phyloP scores from a whole-genome alignment of 2,113 vertebrate genomes.

The Astur gentilis region DNA sequence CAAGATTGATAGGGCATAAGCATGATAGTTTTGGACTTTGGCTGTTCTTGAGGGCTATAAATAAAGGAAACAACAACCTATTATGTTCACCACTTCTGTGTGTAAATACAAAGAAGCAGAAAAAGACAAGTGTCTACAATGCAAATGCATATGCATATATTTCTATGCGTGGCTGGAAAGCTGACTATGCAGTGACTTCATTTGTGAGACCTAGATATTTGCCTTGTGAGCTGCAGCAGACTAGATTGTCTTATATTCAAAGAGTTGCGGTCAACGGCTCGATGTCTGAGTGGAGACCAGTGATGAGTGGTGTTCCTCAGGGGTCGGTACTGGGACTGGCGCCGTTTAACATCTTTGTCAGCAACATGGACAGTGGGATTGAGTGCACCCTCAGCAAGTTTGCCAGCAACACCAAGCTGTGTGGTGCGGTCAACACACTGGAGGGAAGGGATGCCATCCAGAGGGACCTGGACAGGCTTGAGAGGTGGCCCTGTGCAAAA shows the following conservation, averaged over 20 bases:
- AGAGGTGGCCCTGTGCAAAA: too few species aligned
- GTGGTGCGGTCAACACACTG: too few species aligned
- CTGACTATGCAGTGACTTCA: background rate
- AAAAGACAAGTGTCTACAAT: background rate
- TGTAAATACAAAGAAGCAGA: background rate
- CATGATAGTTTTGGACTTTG: background rate
- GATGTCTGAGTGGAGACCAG: too few species aligned
- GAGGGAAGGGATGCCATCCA: too few species aligned
- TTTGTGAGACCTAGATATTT: background rate
- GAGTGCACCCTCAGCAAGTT: too few species aligned
- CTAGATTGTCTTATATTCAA: background rate
- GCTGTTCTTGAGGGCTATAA: constrained; percentile 3
- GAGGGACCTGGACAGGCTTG: too few species aligned
- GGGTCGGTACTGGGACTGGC: too few species aligned
- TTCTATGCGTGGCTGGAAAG: background rate
- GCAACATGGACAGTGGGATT: too few species aligned
- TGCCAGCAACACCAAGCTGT: too few species aligned
- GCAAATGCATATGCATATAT: background rate
- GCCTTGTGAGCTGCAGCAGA: background rate
- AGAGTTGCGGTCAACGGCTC: background rate
- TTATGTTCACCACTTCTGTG: background rate
- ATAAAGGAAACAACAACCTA: background rate
- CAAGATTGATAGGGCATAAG: constrained; percentile 4
- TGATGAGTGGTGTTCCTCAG: too few species aligned
- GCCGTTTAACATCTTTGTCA: too few species aligned